Base-by-base conservation (phyloP, 2,888 invertebrate species). In the Synergus laeviventris region DNA sequence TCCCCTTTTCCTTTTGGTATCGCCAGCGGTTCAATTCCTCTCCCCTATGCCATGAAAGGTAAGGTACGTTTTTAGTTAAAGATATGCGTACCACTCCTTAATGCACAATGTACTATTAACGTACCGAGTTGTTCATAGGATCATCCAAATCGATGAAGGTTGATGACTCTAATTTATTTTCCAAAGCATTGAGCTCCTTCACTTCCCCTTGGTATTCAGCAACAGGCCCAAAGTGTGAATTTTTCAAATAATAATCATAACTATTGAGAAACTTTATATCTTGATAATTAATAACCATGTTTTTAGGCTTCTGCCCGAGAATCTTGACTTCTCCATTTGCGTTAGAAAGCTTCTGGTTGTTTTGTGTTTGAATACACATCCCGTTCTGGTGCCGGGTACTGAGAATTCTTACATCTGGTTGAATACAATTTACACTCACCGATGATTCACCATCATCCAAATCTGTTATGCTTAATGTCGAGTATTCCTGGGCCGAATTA, bases 111-210 rank as follows among this genome's bases (percentile, higher is more conserved):
- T 31, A 31, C 4, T 31, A 31, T 31, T 59, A 80, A 61, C 81
- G 82, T 64, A 88, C 83, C 73, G 82, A 77, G 81, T 84, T 87
- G 36, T 78, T 78, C 18, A 78, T 74, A 42, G 81, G 82, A 12
- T 87, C 84, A 9, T 86, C 84, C 49, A 86, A 81, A 76, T 86
- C 82, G 76, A 84, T 84, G 16, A 84, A 82, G 59, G 85, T 86
- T 24, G 85, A 85, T 4, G 85, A 82, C 11, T 87, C 88, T 36
- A 87, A 74, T 75, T 85, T 90, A 74, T 86, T 87, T 5, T 87
- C 89, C 21, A 89, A 83, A 18, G 88, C 83, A 74, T 87, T 89
- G n/a, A 89, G 85, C 66, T 89, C 89, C 74, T 86, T 88, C 42
- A 86, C 86, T 39, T 80, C 82, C 1, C 76, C 82, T 14, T 80